A percentile compares a stretch with the other conserved stretches of the same genome.
phyloP scores from a whole-genome alignment of 2,888 invertebrate genomes.

The Plutella xylostella region DNA sequence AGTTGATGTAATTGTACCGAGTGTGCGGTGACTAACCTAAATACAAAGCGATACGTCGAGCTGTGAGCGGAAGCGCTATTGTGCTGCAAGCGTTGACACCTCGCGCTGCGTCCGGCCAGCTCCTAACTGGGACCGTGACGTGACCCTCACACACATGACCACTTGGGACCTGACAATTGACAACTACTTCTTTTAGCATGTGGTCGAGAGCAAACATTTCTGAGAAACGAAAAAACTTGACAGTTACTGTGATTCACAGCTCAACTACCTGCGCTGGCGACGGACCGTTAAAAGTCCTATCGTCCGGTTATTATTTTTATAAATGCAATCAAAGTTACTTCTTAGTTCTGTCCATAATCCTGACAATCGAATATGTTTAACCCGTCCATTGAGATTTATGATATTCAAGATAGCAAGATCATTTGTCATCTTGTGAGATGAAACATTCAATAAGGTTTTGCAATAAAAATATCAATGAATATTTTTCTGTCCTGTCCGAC shows the following conservation, averaged over 20 bases:
- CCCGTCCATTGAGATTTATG: too few species aligned
- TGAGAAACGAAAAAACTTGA: slow-evolving; percentile 27
- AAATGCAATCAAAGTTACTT: too few species aligned
- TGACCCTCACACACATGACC: neutral
- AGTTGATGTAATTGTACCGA: too few species aligned
- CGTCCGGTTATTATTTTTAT: too few species aligned
- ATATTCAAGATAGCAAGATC: too few species aligned
- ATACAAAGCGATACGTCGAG: slow-evolving; percentile 62
- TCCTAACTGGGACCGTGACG: slow-evolving; percentile 36
- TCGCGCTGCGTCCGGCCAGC: slow-evolving; percentile 56
- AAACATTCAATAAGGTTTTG: too few species aligned
- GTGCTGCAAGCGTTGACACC: slow-evolving; percentile 68
- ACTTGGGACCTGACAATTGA: neutral
- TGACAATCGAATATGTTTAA: too few species aligned
- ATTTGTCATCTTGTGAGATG: too few species aligned
- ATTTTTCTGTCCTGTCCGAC: too few species aligned
- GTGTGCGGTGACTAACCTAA: slow-evolving; percentile 67
- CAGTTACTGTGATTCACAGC: slow-evolving; percentile 60
- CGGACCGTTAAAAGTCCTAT: slow-evolving; percentile 39
- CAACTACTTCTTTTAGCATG: neutral
- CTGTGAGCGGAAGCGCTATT: slow-evolving; percentile 59
- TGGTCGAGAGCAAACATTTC: neutral
- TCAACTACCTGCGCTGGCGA: slow-evolving; percentile 28
- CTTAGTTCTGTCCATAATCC: too few species aligned
- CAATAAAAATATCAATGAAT: too few species aligned